Base-by-base conservation (phyloP, 2,888 invertebrate species). In the Pardosa pseudoannulata region DNA sequence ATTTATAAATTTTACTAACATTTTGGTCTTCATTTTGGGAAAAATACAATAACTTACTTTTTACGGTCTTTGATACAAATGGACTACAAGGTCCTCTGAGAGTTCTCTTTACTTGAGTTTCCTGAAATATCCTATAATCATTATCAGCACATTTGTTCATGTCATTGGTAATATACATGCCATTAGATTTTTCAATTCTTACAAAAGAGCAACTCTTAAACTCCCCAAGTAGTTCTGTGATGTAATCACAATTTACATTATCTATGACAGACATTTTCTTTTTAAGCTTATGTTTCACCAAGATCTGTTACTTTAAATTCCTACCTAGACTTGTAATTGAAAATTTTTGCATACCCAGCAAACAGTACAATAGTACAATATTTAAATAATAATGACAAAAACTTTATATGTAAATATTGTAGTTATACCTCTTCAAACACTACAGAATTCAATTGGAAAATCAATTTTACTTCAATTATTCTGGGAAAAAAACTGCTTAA, bases 71-170 rank as follows among this genome's bases (percentile, higher is more conserved):
- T 6, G 56, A 13, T 16, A 74, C 31, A 50, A 50, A 50, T 64
- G 62, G 41, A 27, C 67, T 46, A 46, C 39, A 16, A 6, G 7
- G n/a, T 32, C 13, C 16, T 29, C 36, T 32, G 16, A 80, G 29
- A 2, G n/a, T 36, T 68, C 80, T 73, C 23, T 80, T 80, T 7
- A 74, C 67, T 67, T 80, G 80, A 11, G 82, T 82, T 64, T 82
- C 82, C 9, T 7, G 41, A 31, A 82, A 75, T 39, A 82, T 82
- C 23, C 32, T 75, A 2, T 23, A 9, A 82, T 82, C 82, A 68
- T 82, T 82, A 7, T 1, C n/a, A 0, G 23, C 16, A 36, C 46
- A 71, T 65, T 31, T 76, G 27, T 65, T 75, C 19, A 36, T 29
- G n/a, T 19, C 16, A 75, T 82, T 82, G 0, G 82, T 82, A 36